Base-by-base conservation (phyloP, 2,113 vertebrate species). In the Maccullochella peelii region DNA sequence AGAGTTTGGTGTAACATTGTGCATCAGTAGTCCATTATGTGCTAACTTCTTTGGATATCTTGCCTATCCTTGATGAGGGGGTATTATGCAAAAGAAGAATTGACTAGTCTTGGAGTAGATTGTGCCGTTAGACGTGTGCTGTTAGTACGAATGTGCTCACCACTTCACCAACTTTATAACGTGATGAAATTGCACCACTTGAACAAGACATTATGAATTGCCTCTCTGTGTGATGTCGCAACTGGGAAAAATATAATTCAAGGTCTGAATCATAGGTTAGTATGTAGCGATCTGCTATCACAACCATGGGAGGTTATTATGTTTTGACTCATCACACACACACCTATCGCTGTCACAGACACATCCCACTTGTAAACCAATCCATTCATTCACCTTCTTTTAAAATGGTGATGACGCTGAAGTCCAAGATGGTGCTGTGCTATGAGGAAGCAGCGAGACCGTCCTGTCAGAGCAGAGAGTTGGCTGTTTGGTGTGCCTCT, bases 1-100 rank as follows among this genome's bases (percentile, higher is more conserved):
- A 65, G 52, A 71, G 42, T 77, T 79, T 72, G 25, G n/a, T 25
- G 63, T 68, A 77, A 33, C 30, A 12, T 38, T 30, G 82, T 72
- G 9, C 50, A 20, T 69, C 47, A 38, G 50, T 3, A 1, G 25
- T 71, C 14, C 52, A 49, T 83, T 75, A 54, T 44, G 12, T 44
- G 54, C 14, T 1, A 50, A 61, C 47, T 63, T 80, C 11, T 81
- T 63, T 55, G 27, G 27, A 8, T 72, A 66, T 62, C n/a, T 58
- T 78, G 54, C 55, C 25, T 63, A 33, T 84, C 14, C 21, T 66
- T 55, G 40, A n/a, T 78, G 4, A n/a, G 15, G 25, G 5, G 42
- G 33, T 68, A 27, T 74, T 54, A 33, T 49, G 61, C 69, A 77
- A 69, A 62, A 73, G 58, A 33, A 52, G 23, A 74, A 44, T 23